phyloP scores from a whole-genome alignment of 2,797 vertebrate genomes.

The Melanotaenia parkinsoni region DNA sequence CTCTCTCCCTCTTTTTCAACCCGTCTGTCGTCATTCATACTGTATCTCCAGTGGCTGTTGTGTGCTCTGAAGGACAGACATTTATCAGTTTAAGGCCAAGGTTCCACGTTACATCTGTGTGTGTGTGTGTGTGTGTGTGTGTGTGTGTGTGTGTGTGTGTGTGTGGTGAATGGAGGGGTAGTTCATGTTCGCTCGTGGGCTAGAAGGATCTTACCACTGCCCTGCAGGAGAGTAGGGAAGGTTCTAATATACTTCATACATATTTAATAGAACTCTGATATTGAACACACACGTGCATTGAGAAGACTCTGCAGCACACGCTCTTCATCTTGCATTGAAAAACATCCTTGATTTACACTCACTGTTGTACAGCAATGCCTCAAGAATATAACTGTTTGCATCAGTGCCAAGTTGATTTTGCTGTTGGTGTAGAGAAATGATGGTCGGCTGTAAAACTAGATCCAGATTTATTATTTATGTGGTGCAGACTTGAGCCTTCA shows the following conservation, averaged over 20 bases:
- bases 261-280: constrained; percentile 72
- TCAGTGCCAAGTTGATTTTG: constrained; percentile 42
- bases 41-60: constrained; percentile 47
- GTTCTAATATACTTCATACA: constrained; percentile 75
- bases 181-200: constrained; percentile 36
- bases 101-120: constrained; percentile 40
- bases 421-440: constrained; percentile 26
- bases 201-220: constrained; percentile 61
- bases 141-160: constrained; percentile 26
- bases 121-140: constrained; percentile 33
- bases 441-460: constrained; percentile 41
- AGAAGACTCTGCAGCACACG: constrained; percentile 32
- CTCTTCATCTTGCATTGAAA: constrained; percentile 23
- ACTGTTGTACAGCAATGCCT: neutral
- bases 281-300: constrained; percentile 42
- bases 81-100: constrained; percentile 62
- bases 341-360: constrained; percentile 24
- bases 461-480: constrained; percentile 66
- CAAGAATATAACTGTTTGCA: constrained; percentile 34
- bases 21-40: constrained; percentile 44
- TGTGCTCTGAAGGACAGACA: constrained; percentile 65
- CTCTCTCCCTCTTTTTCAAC: constrained; percentile 19
- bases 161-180: neutral
- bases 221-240: constrained; percentile 39
- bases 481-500: constrained; percentile 39